phyloP scores from a whole-genome alignment of 2,888 invertebrate genomes.

The Aphodius sticticus region DNA sequence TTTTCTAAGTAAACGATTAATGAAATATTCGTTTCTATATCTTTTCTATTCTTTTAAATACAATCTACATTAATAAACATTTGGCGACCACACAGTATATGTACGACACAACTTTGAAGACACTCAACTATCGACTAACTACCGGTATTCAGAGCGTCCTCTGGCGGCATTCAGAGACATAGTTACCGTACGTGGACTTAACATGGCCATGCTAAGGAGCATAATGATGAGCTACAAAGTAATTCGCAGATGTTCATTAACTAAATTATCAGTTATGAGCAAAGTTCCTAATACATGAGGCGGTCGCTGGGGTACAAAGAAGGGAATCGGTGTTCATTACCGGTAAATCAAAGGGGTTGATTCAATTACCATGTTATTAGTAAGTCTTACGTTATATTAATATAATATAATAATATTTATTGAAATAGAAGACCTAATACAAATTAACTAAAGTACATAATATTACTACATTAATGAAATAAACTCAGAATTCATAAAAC shows the following conservation, averaged over 20 bases:
- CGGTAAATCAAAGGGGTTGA: conserved; percentile 34
- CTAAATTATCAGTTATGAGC: neutral
- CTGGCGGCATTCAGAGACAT: neutral
- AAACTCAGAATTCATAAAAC: too few relatives aligned
- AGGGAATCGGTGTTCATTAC: conserved; percentile 26
- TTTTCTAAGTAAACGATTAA: too few relatives aligned
- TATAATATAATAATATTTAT: too few relatives aligned
- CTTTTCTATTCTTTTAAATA: too few relatives aligned
- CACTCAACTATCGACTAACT: neutral
- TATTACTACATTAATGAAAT: too few relatives aligned
- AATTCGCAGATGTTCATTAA: neutral
- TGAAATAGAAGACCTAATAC: too few relatives aligned
- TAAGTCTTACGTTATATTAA: conserved; percentile 36
- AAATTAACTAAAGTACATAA: too few relatives aligned
- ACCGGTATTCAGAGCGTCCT: neutral
- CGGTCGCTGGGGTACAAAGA: neutral
- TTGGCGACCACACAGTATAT: neutral
- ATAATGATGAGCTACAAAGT: neutral
- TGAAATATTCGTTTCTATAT: too few relatives aligned
- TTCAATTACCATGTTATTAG: conserved; percentile 40
- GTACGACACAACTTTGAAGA: neutral
- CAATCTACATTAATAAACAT: too few relatives aligned
- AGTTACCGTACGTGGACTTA: neutral
- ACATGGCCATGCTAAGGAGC: neutral
- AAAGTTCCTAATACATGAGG: neutral